phyloP scores from a whole-genome alignment of 2,888 invertebrate genomes.

The Leptinotarsa tumamoca region DNA sequence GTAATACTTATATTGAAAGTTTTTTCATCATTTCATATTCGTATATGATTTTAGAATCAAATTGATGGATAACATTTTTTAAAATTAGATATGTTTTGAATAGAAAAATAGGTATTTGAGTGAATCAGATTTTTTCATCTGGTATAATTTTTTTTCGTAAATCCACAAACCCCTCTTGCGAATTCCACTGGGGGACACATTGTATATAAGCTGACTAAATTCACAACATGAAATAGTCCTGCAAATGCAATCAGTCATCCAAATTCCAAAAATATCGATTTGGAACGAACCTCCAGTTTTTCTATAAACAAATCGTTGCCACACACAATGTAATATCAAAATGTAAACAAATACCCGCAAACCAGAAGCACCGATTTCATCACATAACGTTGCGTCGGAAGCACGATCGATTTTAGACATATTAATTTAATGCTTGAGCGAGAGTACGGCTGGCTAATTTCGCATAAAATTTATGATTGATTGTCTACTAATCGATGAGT shows the following conservation, averaged over 20 bases:
- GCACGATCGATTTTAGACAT: conserved; percentile 7
- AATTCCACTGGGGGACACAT: no score
- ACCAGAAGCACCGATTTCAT: background rate
- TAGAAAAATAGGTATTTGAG: no score
- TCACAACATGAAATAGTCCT: background rate
- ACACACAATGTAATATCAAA: conserved; percentile 2
- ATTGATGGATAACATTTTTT: no score
- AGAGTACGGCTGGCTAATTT: background rate
- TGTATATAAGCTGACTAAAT: no score
- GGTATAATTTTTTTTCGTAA: no score
- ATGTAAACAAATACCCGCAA: conserved; percentile 11
- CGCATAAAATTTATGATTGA: background rate
- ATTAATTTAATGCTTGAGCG: conserved; percentile 3
- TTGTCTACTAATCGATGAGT: background rate
- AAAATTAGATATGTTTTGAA: no score
- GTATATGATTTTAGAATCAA: no score
- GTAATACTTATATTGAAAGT: no score
- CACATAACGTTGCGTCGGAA: background rate
- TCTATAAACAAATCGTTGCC: conserved; percentile 11
- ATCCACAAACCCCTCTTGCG: no score
- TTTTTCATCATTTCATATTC: no score
- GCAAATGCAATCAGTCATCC: background rate
- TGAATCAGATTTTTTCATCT: no score
- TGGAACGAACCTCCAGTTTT: background rate
- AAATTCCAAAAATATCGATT: background rate